Conservation (phyloP, 2,797 vertebrate genomes). For the Phataginus tetradactyla region DNA sequence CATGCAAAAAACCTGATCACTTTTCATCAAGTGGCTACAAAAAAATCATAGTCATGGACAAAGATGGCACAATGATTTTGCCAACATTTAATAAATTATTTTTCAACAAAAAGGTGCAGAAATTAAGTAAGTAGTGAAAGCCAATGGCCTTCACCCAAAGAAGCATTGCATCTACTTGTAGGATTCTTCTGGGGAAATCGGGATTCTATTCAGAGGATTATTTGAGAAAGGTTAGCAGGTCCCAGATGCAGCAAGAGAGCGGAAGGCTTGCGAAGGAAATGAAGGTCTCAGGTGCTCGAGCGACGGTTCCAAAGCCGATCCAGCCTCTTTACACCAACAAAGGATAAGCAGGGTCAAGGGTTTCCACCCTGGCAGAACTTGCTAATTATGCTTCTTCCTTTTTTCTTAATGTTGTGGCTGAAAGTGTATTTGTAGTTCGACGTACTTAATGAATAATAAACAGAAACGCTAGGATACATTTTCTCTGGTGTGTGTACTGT, state of each 20-base stretch:
- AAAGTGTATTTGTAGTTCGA: constrained; percentile 36
- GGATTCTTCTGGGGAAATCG: not conserved
- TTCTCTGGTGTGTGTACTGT: not conserved
- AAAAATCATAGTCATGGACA: constrained; percentile 1
- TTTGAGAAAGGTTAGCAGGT: constrained; percentile 38
- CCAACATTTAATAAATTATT: not conserved
- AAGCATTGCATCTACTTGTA: not conserved
- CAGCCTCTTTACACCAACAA: not conserved
- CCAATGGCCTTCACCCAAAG: not conserved
- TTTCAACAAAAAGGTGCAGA: constrained; percentile 31
- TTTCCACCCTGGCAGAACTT: not conserved
- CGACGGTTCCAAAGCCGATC: not conserved
- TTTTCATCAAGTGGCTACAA: not conserved
- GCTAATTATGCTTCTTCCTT: not conserved
- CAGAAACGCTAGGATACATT: not conserved
- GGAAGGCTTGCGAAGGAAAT: constrained; percentile 40
- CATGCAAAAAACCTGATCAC: not conserved
- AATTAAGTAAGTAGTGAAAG: constrained; percentile 48
- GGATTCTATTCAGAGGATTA: not conserved
- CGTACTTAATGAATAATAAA: not conserved
- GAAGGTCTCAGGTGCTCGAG: constrained; percentile 15
- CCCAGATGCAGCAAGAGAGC: not conserved
- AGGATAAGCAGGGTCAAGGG: not conserved
- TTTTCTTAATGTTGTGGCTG: constrained; percentile 26
- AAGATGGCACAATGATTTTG: not conserved